Conservation (phyloP, 1,140 invertebrate genomes). For the Drosophila sp. region DNA sequence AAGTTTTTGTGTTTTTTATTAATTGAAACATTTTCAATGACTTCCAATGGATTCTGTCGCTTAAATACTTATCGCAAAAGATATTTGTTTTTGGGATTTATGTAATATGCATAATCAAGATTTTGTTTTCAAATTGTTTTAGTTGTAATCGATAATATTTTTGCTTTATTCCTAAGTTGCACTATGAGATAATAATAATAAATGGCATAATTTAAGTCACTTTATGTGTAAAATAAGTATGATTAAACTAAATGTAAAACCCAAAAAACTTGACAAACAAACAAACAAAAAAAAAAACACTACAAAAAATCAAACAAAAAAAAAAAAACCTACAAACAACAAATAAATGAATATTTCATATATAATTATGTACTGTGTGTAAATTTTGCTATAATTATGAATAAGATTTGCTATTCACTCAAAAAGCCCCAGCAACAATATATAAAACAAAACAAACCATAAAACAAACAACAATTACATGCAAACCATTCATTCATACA, state of each 20-base stretch:
- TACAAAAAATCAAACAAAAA: conserved; percentile 31
- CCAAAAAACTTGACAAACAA: conserved; percentile 22
- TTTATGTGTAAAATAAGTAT: conserved; percentile 54
- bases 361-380: conserved; percentile 59
- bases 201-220: conserved; percentile 69
- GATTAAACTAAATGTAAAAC: conserved; percentile 51
- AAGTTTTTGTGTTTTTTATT: conserved; percentile 55
- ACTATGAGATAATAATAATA: conserved; percentile 39
- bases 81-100: conserved; percentile 25
- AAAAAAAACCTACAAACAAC: conserved; percentile 30
- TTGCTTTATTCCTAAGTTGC: conserved; percentile 43
- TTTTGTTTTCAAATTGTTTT: conserved; percentile 52
- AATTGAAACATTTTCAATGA: conserved; percentile 41
- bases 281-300: conserved; percentile 22
- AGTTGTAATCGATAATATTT: conserved; percentile 41
- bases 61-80: conserved; percentile 36
- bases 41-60: conserved; percentile 56
- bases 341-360: conserved; percentile 62
- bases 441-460: conserved; percentile 35
- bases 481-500: conserved; percentile 28
- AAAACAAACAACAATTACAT: conserved; percentile 34
- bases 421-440: conserved; percentile 41
- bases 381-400: conserved; percentile 51
- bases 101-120: conserved; percentile 29
- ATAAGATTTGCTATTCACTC: conserved; percentile 54